A percentile compares a stretch with the other conserved stretches of the same genome.
Evolutionary conservation across 2,113 vertebrate genomes (phyloP).

Genomic region (Callaeas wilsoni): DNA sequence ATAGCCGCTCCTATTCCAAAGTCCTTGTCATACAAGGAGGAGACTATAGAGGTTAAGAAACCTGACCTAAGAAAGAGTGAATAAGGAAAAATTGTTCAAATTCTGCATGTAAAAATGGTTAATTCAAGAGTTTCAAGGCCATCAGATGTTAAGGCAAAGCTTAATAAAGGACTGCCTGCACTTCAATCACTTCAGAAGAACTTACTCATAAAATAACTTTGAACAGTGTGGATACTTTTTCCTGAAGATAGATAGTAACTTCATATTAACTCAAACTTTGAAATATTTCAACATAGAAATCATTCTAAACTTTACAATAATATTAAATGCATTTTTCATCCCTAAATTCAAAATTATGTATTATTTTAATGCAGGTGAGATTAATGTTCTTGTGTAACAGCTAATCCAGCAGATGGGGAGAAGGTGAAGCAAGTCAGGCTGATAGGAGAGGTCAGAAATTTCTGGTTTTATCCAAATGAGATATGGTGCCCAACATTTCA

Average conservation of each 20-base stretch:
- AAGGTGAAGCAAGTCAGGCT: not conserved
- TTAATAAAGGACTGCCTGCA: not conserved
- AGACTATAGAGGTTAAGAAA: not conserved
- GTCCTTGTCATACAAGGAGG: not conserved
- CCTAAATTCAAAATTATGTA: not conserved
- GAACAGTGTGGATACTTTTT: not conserved
- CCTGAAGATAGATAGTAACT: not conserved
- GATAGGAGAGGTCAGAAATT: not conserved
- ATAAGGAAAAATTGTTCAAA: not conserved
- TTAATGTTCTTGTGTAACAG: not conserved
- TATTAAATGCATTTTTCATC: not conserved
- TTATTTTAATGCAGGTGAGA: not conserved
- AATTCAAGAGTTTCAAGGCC: not conserved
- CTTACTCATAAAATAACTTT: not conserved
- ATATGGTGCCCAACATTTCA: not conserved
- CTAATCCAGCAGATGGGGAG: not conserved
- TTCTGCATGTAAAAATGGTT: not conserved
- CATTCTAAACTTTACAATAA: not conserved
- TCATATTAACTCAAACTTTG: not conserved
- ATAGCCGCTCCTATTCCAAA: not conserved
- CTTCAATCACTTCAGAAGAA: not conserved
- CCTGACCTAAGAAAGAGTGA: not conserved
- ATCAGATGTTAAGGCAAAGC: not conserved
- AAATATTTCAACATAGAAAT: not conserved
- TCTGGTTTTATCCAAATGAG: not conserved